Evolutionary conservation across 1,140 invertebrate species (phyloP), one percentile per base, ranked within the genome.

Genomic region (Drosophila ananassae): DNA sequence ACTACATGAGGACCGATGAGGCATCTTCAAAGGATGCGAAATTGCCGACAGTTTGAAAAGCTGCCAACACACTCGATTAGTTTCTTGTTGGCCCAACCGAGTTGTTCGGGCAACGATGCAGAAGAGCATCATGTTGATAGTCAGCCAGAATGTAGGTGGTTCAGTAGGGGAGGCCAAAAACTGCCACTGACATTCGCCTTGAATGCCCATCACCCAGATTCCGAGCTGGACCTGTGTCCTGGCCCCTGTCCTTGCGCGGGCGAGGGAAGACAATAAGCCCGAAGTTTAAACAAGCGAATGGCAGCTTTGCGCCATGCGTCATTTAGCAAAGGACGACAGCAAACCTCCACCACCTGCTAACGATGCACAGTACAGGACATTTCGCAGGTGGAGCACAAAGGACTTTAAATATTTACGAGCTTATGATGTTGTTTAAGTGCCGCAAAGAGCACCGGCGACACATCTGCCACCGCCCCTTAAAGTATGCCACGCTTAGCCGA

Each of bases 251-350:
- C 9, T 37, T 25, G 47, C 9, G 47, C 41, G 12, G 41, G 12
- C 34, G 28, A 10, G 6, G 3, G 4, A 9, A 30, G 34, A 72
- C 58, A 77, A 73, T 73, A 79, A 74, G 60, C 59, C 37, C 28
- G 51, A 69, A 69, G 52, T 74, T 74, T 76, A 83, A 79, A 79
- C 72, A 81, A 73, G 60, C 67, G 73, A 84, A 85, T 84, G 67
- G 59, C 73, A 73, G 73, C 77, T 73, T 55, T 57, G 81, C 52
- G 79, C 78, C 81, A 77, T 68, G 81, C 80, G 73, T 84, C 76
- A 83, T 83, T 83, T 79, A 73, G 51, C 68, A 57, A 62, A 59
- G 55, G 48, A 69, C 25, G 60, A 48, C 32, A 24, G 37, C 60
- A 28, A 21, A 44, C n/a, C 9, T 44, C 41, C 41, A 44, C 54